A percentile compares a stretch with the other conserved stretches of the same genome.
Evolutionary conservation across 2,797 vertebrate genomes (phyloP).

Genomic region (Pseudomugil gertrudae): DNA sequence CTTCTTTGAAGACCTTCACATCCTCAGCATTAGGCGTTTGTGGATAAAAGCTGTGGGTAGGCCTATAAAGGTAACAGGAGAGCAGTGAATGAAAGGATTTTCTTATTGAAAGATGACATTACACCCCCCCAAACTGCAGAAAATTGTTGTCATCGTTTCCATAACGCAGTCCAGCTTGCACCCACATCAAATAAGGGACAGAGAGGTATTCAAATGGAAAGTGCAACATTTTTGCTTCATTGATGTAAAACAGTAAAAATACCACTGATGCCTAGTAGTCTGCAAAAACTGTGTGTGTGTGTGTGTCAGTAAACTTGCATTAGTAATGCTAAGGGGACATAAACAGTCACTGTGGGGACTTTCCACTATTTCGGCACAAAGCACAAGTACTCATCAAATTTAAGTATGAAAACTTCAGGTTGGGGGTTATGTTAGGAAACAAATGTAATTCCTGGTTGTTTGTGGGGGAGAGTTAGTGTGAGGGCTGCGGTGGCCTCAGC

Average conservation of each 20-base stretch:
- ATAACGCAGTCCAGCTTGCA: constrained; percentile 4
- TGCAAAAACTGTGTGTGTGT: constrained; percentile 14
- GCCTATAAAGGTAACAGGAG: neutral
- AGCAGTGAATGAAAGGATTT: neutral
- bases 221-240: neutral
- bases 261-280: constrained; percentile 46
- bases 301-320: constrained; percentile 3
- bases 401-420: neutral
- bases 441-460: neutral
- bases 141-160: constrained; percentile 30
- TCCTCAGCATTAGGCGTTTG: constrained; percentile 1
- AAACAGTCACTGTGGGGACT: neutral
- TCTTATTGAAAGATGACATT: neutral
- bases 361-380: neutral
- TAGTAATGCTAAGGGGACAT: constrained; percentile 4
- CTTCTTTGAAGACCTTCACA: neutral
- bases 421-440: neutral
- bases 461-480: constrained; percentile 4
- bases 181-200: constrained; percentile 15
- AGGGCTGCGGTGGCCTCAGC: constrained; percentile 46
- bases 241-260: constrained; percentile 28
- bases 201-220: constrained; percentile 8
- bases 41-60: neutral
- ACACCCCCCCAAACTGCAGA: neutral
- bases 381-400: neutral